Conservation (phyloP, 2,797 vertebrate species). For the Tapirus indicus region DNA sequence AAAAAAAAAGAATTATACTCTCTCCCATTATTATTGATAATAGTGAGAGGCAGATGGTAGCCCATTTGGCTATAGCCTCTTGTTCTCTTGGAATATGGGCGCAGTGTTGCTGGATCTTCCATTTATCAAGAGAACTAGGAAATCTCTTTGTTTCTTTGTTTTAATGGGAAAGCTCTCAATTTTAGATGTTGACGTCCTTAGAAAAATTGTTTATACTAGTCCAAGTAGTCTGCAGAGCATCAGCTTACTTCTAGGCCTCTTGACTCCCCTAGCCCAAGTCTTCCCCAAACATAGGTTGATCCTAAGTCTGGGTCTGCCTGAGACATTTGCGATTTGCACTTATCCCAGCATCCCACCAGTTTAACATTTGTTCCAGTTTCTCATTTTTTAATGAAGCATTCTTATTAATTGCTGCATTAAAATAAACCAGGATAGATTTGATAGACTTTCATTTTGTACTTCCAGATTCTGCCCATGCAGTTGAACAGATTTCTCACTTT, state of each 20-base stretch:
- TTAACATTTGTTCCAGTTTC: slow-evolving; percentile 29
- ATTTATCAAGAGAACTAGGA: neutral
- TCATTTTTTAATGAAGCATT: slow-evolving; percentile 51
- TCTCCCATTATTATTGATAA: neutral
- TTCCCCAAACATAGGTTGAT: neutral
- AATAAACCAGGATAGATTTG: slow-evolving; percentile 23
- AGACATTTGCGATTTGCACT: neutral
- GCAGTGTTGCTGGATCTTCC: neutral
- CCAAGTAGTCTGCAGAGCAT: neutral
- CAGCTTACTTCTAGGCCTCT: neutral
- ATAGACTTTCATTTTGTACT: slow-evolving; percentile 28
- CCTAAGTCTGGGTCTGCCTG: neutral
- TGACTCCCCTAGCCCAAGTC: neutral
- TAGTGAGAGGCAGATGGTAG: neutral
- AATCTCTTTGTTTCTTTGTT: neutral
- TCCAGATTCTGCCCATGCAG: neutral
- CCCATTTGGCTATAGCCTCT: neutral
- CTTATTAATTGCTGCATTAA: slow-evolving; percentile 42
- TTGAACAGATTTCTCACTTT: slow-evolving; percentile 42
- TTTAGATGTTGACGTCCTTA: neutral
- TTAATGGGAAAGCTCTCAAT: neutral
- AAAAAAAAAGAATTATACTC: neutral
- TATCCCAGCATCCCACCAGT: neutral
- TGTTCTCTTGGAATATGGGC: neutral
- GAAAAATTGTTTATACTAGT: neutral